These are phyloP conservation scores for Cyprinodon variegatus DNA, from an alignment of 2,113 vertebrate genomes.

Conservation along the genomic window DNA sequence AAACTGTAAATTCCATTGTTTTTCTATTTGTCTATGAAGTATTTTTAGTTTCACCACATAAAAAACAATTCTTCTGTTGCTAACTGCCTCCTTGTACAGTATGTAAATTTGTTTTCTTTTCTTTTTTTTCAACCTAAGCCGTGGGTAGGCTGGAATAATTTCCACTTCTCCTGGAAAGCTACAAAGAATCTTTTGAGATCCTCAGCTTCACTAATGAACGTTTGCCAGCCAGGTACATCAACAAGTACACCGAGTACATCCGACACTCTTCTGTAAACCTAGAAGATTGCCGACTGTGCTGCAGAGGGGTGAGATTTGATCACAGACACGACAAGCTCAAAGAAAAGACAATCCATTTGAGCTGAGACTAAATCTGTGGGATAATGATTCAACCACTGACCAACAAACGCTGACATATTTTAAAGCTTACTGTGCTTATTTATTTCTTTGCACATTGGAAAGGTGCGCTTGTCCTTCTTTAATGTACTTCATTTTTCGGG, in stretches of 20 bases:
- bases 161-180: slow-evolving; percentile 28
- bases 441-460: too few species aligned
- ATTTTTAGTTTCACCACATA: background rate
- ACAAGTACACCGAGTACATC: slow-evolving; percentile 57
- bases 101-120: background rate
- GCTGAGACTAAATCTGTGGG: slow-evolving; percentile 19
- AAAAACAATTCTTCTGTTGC: background rate
- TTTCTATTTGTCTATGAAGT: background rate
- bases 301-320: slow-evolving; percentile 51
- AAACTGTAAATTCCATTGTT: background rate
- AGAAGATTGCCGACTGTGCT: slow-evolving; percentile 46
- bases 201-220: slow-evolving; percentile 44
- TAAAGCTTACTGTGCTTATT: too few species aligned
- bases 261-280: slow-evolving; percentile 70
- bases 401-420: background rate
- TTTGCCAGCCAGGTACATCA: slow-evolving; percentile 62
- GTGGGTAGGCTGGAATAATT: background rate
- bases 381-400: slow-evolving; percentile 2
- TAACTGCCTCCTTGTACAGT: background rate
- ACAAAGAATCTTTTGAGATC: slow-evolving; percentile 44
- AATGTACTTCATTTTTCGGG: background rate
- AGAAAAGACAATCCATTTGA: slow-evolving; percentile 48
- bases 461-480: background rate
- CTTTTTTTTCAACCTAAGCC: background rate
- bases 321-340: slow-evolving; percentile 51